Evolutionary conservation across 2,888 invertebrate genomes (phyloP), one percentile per base, ranked within the genome.

Genomic region (Cerastoderma edule): DNA sequence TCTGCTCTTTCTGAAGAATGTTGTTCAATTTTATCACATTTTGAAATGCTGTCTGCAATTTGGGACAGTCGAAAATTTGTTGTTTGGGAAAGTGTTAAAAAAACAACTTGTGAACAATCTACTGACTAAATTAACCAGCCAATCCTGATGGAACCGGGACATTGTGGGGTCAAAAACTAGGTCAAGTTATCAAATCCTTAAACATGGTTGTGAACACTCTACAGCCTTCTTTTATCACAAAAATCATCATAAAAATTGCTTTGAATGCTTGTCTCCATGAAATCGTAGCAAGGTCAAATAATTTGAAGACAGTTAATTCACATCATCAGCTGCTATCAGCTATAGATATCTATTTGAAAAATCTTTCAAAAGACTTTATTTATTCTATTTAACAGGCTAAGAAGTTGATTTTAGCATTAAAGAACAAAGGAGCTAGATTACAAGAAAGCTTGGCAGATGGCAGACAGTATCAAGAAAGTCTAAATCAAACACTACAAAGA

Each of bases 361-460:
- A n/a, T 50, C 6, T 50, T n/a, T 10, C 16, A 6, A 16, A n/a
- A 50, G 10, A n/a, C 10, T 39, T 39, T 8, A 13, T 10, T 39
- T 39, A 30, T n/a, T 67, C 1, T 27, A 46, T 63, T 10, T 69
- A 72, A 5, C 60, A 80, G 80, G 68, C 74, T 27, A 22, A 28
- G 27, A 46, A 66, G 24, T 48, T 80, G 60, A 16, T 74, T 2
- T 35, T 50, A 8, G 74, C 72, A 16, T 32, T 80, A n/a, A 50
- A 72, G 39, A 39, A 71, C 13, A 71, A 71, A 39, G 64, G 53
- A 19, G 54, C 60, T 16, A 24, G 56, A 3, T 69, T 80, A 10
- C 19, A 60, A n/a, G 80, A 80, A 39, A 72, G 71, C 30, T 10
- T 74, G 10, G 73, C 57, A 10, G 80, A 80, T 69, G 80, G 80